Conservation (phyloP, 2,888 invertebrate genomes). For the Esperia sulphurella region DNA sequence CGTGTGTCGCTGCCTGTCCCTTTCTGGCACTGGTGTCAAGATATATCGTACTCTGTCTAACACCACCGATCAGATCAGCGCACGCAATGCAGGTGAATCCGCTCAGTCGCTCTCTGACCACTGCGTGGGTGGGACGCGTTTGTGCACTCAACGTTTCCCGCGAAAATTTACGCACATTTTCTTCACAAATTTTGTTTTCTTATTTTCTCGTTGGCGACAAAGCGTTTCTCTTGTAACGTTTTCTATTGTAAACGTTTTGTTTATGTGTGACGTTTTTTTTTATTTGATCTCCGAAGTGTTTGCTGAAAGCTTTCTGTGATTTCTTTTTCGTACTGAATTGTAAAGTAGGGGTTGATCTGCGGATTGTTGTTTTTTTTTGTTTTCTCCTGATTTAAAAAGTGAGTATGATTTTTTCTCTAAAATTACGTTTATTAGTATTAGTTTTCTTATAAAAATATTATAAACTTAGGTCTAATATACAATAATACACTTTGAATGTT, state of each 20-base stretch:
- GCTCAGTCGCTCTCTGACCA: constrained; percentile 55
- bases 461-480: no score
- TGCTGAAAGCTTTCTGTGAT: constrained; percentile 40
- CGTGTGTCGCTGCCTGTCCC: constrained; percentile 54
- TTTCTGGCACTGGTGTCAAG: constrained; percentile 21
- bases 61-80: constrained; percentile 64
- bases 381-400: constrained; percentile 22
- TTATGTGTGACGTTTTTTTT: constrained; percentile 48
- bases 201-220: constrained; percentile 13
- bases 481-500: no score
- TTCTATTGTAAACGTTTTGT: constrained; percentile 33
- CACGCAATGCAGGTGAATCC: constrained; percentile 75
- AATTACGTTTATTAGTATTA: not conserved
- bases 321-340: constrained; percentile 27
- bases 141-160: constrained; percentile 50
- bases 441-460: constrained; percentile 17
- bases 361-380: constrained; percentile 20
- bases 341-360: constrained; percentile 15
- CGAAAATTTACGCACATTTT: constrained; percentile 63
- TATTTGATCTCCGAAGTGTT: constrained; percentile 41
- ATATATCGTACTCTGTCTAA: constrained; percentile 35
- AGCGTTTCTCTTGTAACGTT: constrained; percentile 15
- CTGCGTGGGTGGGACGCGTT: constrained; percentile 52
- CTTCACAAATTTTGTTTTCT: constrained; percentile 12
- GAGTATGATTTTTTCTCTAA: constrained; percentile 18